A percentile compares a stretch with the other conserved stretches of the same genome.
These are phyloP conservation scores for Pelochelys cantorii DNA, from an alignment of 2,797 vertebrate genomes.

Conservation along the genomic window DNA sequence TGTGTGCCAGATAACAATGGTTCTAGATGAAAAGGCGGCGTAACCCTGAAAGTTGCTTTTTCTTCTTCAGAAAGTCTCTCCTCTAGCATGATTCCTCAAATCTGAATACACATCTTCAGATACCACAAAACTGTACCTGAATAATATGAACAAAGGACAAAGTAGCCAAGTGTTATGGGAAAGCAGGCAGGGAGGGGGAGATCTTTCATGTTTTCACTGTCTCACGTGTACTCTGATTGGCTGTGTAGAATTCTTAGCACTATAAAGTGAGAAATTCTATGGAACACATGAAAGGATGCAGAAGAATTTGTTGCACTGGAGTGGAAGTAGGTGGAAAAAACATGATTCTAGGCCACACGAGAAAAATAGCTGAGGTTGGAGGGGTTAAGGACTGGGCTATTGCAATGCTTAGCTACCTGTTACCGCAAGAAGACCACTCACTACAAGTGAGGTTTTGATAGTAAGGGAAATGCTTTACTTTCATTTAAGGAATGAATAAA, in stretches of 20 bases:
- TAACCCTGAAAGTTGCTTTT: constrained; percentile 54
- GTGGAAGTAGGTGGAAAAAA: background rate
- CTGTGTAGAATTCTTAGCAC: background rate
- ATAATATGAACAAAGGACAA: background rate
- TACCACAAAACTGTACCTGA: background rate
- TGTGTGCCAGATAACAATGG: constrained; percentile 67
- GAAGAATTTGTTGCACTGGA: background rate
- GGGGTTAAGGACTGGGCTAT: accelerated
- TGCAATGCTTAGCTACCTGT: background rate
- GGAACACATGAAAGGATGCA: background rate
- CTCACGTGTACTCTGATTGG: background rate
- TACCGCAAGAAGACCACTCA: background rate
- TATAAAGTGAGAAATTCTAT: background rate
- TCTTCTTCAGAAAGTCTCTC: constrained; percentile 21
- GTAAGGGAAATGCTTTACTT: background rate
- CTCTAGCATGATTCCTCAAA: constrained; percentile 3
- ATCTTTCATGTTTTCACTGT: background rate
- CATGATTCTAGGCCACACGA: background rate
- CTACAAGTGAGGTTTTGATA: background rate
- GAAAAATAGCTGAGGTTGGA: background rate
- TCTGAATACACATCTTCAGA: background rate
- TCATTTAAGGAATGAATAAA: background rate
- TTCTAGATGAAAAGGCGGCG: constrained; percentile 35
- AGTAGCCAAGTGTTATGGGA: background rate
- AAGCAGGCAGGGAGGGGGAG: accelerated